Base-by-base conservation (phyloP, 1,140 invertebrate genomes). In the Dryas iulia region DNA sequence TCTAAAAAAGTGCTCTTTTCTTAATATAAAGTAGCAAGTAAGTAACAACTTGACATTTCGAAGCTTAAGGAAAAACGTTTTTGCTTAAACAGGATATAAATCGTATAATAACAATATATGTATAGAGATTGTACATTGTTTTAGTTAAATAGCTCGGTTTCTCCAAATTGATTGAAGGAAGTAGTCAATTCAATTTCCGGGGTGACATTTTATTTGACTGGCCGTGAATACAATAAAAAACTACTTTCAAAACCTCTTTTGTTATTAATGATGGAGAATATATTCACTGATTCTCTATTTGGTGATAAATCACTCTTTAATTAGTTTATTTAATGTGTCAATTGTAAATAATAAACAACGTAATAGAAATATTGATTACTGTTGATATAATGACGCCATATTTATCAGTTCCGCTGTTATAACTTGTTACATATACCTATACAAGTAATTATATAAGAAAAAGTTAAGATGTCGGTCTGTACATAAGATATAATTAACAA, bases 321-420 rank as follows among this genome's bases (percentile, higher is more conserved):
- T 18, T 8, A 47, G 1, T 2, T 47, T 18, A 7, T 8, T 47
- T 10, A 0, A 21, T 54, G 52, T 26, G 23, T 39, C 11, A 24
- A n/a, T 61, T 47, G 33, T 12, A 24, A 5, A 60, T 47, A 4
- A 25, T 47, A 4, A 25, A 57, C 12, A 57, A 57, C 11, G 26
- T n/a, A 28, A 26, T 57, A 57, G 6, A 57, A 24, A 57, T 57
- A 23, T 58, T 28, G n/a, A 18, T 58, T 2, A 47, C 21, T 47
- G 39, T 47, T 28, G 62, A 57, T 56, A 18, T 57, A 26, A 58
- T 30, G 56, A 28, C 30, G 23, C 31, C 12, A 47, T 21, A 47
- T 14, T 35, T 39, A 61, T 39, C 14, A 14, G 7, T 24, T 39
- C 23, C 35, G 12, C 21, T n/a, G n/a, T 47, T 47, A 1, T 39